Conservation (phyloP, 92 coral and sea anemone species). For the Phenganax subtilis region DNA sequence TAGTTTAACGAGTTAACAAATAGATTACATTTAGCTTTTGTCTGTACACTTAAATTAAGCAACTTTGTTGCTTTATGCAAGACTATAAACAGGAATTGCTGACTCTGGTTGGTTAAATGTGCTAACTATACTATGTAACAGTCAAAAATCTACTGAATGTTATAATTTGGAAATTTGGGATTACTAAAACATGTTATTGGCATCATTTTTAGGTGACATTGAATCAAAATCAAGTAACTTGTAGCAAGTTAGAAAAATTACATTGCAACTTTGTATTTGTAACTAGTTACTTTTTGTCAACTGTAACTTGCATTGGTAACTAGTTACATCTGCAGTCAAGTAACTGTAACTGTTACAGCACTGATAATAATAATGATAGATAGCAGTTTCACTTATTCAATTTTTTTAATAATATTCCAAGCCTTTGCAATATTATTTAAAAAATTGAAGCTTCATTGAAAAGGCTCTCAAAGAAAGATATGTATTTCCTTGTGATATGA, state of each 20-base stretch:
- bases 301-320: background rate
- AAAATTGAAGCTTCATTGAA: too few species aligned
- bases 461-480: too few species aligned
- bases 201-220: background rate
- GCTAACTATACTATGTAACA: too few species aligned
- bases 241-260: slow-evolving; percentile 8
- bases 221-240: background rate
- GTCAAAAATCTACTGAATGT: too few species aligned
- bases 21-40: background rate
- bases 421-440: too few species aligned
- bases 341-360: slow-evolving; percentile 21
- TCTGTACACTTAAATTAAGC: background rate
- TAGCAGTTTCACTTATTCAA: too few species aligned
- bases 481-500: too few species aligned
- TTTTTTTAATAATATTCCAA: too few species aligned
- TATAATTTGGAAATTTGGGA: background rate
- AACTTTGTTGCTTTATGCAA: background rate
- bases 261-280: background rate
- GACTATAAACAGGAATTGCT: background rate
- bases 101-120: too few species aligned
- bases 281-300: background rate
- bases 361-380: background rate
- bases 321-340: background rate
- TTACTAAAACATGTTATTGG: background rate
- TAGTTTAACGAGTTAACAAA: background rate